Conservation (phyloP, 37 sponge, comb jelly and placozoan genomes). For the Halisarca cf. caerulea region DNA sequence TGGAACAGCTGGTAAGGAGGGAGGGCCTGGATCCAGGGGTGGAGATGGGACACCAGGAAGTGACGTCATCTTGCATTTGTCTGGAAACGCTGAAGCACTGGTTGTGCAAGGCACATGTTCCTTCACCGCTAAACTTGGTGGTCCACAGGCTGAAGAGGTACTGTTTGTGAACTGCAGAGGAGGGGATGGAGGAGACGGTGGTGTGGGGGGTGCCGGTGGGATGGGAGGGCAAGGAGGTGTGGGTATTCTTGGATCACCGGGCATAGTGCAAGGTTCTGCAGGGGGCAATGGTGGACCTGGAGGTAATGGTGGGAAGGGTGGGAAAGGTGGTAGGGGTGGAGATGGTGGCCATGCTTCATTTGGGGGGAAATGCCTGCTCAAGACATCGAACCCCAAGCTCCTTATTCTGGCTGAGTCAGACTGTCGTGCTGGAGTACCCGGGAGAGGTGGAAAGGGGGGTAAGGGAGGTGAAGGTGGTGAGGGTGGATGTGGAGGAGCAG, state of each 20-base stretch:
- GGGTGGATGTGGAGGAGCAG: constrained; percentile 33
- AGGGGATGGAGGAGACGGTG: constrained; percentile 38
- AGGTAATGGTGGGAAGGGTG: constrained; percentile 21
- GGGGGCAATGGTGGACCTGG: neutral
- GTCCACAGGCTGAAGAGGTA: constrained; percentile 51
- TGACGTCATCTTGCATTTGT: constrained; percentile 53
- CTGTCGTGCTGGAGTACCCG: constrained; percentile 25
- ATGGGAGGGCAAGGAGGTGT: constrained; percentile 46
- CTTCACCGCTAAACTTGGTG: constrained; percentile 65
- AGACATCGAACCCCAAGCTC: constrained; percentile 18
- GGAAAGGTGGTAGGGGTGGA: constrained; percentile 32
- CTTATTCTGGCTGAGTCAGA: constrained; percentile 24
- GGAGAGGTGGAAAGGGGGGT: constrained; percentile 34
- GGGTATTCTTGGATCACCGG: constrained; percentile 34
- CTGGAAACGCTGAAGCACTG: constrained; percentile 58
- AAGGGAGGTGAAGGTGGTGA: constrained; percentile 34
- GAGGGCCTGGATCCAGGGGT: constrained; percentile 46
- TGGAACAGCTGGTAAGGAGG: constrained; percentile 30
- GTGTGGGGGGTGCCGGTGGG: constrained; percentile 31
- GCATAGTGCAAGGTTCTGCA: neutral
- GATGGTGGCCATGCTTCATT: constrained; percentile 4
- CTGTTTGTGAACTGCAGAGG: constrained; percentile 71
- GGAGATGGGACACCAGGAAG: constrained; percentile 65
- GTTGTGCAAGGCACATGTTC: constrained; percentile 43
- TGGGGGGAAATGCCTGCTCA: constrained; percentile 30